These are phyloP conservation scores for Bettongia penicillata DNA, from an alignment of 2,113 vertebrate species.

Conservation along the genomic window DNA sequence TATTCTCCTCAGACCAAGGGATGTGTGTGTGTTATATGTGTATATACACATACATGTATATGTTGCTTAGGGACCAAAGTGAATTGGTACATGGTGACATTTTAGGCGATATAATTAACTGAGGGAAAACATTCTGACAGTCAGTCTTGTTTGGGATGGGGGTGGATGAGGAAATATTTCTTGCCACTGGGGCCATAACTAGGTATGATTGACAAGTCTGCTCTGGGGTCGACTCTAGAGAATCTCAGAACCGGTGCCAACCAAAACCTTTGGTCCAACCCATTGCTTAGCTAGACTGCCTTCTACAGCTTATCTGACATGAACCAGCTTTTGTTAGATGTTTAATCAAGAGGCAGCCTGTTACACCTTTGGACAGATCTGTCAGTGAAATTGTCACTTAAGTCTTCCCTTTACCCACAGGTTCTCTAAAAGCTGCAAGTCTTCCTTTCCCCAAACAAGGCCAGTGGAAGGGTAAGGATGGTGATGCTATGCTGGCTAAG, in stretches of 20 bases:
- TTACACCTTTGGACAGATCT: neutral
- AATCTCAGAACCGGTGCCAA: neutral
- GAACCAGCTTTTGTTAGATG: neutral
- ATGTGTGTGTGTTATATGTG: neutral
- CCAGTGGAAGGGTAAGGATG: neutral
- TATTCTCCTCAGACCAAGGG: neutral
- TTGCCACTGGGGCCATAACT: neutral
- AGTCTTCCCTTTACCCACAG: neutral
- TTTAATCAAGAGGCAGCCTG: neutral
- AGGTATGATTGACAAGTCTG: neutral
- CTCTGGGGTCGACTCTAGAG: neutral
- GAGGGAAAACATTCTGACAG: neutral
- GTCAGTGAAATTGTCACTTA: neutral
- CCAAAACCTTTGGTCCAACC: neutral
- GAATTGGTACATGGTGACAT: neutral
- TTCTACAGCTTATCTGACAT: neutral
- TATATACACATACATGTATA: too few species aligned
- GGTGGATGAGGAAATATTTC: neutral
- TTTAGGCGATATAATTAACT: neutral
- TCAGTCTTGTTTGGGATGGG: neutral
- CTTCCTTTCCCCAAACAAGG: neutral
- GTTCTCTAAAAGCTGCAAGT: neutral
- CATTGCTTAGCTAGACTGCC: neutral
- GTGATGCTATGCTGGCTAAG: neutral
- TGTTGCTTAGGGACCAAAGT: neutral